Evolutionary conservation across 2,113 vertebrate species (phyloP).

Genomic region (Pterocles burchelli): DNA sequence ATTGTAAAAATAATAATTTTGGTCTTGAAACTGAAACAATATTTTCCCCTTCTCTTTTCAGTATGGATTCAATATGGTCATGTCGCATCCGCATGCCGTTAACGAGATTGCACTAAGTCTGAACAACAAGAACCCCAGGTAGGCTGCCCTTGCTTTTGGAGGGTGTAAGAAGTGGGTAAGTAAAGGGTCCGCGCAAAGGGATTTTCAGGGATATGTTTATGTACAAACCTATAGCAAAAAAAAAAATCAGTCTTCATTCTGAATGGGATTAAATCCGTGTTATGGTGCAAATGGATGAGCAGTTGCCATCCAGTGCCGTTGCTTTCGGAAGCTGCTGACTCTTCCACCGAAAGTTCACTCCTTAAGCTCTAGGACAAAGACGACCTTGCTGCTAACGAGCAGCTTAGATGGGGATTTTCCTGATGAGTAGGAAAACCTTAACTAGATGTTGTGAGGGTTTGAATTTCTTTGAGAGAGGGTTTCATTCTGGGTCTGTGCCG

Average conservation of each 20-base stretch:
- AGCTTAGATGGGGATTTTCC: neutral
- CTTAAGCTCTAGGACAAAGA: neutral
- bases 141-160: neutral
- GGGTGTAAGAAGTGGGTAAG: neutral
- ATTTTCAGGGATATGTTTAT: neutral
- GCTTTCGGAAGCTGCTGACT: neutral
- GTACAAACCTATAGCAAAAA: neutral
- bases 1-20: neutral
- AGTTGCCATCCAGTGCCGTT: rapidly evolving
- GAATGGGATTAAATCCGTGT: neutral
- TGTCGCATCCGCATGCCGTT: conserved; percentile 96
- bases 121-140: conserved; percentile 98
- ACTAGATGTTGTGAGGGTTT: rapidly evolving
- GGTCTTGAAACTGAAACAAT: neutral
- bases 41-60: conserved; percentile 40
- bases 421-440: neutral
- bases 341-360: neutral
- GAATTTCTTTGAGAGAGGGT: neutral
- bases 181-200: neutral
- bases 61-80: conserved; percentile 99
- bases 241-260: neutral
- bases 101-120: conserved; percentile 96
- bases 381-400: neutral
- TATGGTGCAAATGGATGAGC: rapidly evolving
- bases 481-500: rapidly evolving